These are phyloP conservation scores for Oceanites oceanicus DNA, from an alignment of 2,113 vertebrate species.

Conservation along the genomic window DNA sequence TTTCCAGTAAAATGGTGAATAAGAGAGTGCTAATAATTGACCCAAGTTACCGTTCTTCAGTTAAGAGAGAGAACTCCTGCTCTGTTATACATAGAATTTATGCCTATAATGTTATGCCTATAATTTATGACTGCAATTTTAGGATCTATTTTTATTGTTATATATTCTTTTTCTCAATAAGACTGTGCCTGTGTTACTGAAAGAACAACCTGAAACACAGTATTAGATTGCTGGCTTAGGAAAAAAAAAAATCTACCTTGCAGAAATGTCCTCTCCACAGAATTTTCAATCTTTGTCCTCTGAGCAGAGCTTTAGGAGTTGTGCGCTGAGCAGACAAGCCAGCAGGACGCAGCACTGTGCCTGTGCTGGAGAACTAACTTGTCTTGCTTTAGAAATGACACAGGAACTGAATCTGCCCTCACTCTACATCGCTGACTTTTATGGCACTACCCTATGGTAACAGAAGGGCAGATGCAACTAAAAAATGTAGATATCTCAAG, in stretches of 20 bases:
- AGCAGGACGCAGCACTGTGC: not conserved
- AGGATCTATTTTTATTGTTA: not conserved
- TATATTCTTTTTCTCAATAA: fast-evolving
- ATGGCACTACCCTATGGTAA: not conserved
- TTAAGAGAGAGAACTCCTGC: not conserved
- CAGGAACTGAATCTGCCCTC: not conserved
- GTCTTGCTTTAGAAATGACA: not conserved
- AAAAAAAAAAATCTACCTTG: not conserved
- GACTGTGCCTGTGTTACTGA: not conserved
- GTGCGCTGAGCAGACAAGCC: not conserved
- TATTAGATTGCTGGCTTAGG: not conserved
- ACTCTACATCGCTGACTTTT: not conserved
- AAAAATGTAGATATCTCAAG: not conserved
- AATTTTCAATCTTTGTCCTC: not conserved
- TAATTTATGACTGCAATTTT: not conserved
- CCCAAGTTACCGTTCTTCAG: not conserved
- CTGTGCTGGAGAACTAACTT: not conserved
- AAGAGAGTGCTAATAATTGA: not conserved
- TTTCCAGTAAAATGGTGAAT: not conserved
- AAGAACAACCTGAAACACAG: not conserved
- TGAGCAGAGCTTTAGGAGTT: not conserved
- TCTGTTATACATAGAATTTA: not conserved
- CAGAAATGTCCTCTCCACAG: not conserved
- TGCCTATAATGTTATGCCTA: fast-evolving
- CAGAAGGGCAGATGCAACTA: not conserved